A percentile compares a stretch with the other conserved stretches of the same genome.
Evolutionary conservation across 2,113 vertebrate species (phyloP).

Genomic region (Nothobranchius kuhntae): DNA sequence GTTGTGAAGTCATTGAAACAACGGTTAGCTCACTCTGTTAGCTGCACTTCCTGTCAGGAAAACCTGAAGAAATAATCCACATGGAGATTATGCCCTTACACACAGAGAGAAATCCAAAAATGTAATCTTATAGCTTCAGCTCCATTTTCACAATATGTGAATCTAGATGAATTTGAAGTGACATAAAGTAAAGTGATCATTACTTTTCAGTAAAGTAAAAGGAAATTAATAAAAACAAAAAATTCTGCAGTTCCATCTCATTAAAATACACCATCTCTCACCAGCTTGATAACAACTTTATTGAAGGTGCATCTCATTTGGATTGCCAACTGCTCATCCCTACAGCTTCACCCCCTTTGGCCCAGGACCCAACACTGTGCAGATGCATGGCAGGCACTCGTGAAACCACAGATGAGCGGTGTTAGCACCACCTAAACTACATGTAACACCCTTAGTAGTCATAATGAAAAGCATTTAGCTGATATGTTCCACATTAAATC

Average conservation of each 20-base stretch:
- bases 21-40: neutral
- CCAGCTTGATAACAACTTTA: neutral
- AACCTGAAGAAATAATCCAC: slow-evolving; percentile 2
- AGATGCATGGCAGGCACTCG: slow-evolving; percentile 35
- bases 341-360: slow-evolving; percentile 21
- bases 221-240: neutral
- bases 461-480: slow-evolving; percentile 9
- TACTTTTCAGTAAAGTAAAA: neutral
- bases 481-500: neutral
- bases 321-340: neutral
- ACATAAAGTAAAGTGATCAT: neutral
- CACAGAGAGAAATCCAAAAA: neutral
- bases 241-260: neutral
- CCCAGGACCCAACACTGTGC: slow-evolving; percentile 19
- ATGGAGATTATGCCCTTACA: neutral
- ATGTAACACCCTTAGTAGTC: slow-evolving; percentile 6
- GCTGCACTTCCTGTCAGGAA: neutral
- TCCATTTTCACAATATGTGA: slow-evolving; percentile 45
- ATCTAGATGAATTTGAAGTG: slow-evolving; percentile 29
- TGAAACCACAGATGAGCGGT: slow-evolving; percentile 43
- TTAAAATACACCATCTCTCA: neutral
- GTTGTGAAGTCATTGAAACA: slow-evolving; percentile 25
- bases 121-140: neutral
- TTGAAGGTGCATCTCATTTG: neutral
- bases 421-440: slow-evolving; percentile 17